These are phyloP conservation scores for Chelonia mydas DNA, from an alignment of 2,797 vertebrate species.

Conservation along the genomic window DNA sequence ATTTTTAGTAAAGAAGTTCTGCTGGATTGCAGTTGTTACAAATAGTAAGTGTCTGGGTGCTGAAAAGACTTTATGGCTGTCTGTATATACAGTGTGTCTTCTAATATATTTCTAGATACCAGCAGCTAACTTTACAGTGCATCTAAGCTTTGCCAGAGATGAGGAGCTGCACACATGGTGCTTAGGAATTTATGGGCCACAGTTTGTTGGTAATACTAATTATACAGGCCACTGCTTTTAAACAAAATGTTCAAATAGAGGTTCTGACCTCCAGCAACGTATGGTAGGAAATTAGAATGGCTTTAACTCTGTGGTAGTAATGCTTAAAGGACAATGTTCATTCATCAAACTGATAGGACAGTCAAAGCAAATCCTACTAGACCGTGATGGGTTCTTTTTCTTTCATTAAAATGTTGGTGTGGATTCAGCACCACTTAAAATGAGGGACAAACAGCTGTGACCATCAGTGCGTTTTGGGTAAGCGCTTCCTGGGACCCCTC, in stretches of 20 bases:
- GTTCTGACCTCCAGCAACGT: constrained; percentile 49
- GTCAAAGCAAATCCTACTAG: constrained; percentile 43
- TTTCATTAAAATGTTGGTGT: constrained; percentile 45
- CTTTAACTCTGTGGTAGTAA: constrained; percentile 34
- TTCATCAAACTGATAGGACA: constrained; percentile 58
- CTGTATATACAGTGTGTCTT: neutral
- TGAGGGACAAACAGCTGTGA: neutral
- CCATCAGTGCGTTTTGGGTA: neutral
- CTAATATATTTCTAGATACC: neutral
- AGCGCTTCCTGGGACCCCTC: neutral
- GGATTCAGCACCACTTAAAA: neutral
- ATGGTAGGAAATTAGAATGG: constrained; percentile 34
- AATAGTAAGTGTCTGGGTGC: neutral
- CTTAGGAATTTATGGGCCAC: constrained; percentile 34
- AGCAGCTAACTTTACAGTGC: neutral
- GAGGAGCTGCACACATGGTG: accelerated
- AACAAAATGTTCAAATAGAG: constrained; percentile 57
- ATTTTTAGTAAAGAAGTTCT: neutral
- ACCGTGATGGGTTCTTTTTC: constrained; percentile 15
- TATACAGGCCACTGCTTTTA: constrained; percentile 61
- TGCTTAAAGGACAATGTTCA: constrained; percentile 53
- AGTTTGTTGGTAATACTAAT: constrained; percentile 48
- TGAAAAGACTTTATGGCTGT: neutral
- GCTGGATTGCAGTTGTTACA: neutral
- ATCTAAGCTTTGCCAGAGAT: neutral